These are phyloP conservation scores for Rhinophrynus dorsalis DNA, from an alignment of 2,797 vertebrate genomes.

Conservation along the genomic window DNA sequence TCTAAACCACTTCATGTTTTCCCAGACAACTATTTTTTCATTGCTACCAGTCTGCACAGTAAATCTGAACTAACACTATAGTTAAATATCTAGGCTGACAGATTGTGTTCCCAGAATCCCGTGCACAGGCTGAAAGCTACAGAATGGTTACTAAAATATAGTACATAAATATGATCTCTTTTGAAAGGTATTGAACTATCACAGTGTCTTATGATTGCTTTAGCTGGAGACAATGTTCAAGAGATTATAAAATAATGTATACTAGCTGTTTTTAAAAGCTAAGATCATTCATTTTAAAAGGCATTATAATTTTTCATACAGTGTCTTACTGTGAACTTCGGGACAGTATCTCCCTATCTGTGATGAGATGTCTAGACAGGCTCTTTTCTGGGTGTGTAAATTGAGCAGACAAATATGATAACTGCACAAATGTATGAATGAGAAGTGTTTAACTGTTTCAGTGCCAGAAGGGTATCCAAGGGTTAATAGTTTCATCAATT, in stretches of 20 bases:
- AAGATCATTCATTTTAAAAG: background rate
- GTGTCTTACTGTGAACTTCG: background rate
- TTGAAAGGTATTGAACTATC: conserved; percentile 18
- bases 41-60: no score
- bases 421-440: background rate
- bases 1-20: no score
- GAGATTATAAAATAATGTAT: conserved; percentile 16
- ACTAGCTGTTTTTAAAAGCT: background rate
- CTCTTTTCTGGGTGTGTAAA: background rate
- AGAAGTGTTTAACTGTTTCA: background rate
- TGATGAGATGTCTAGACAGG: conserved; percentile 26
- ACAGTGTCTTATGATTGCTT: background rate
- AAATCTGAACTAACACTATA: background rate
- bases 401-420: conserved; percentile 6
- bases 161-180: background rate
- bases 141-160: background rate
- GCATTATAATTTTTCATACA: conserved; percentile 19
- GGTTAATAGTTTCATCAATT: background rate
- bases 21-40: no score
- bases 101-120: conserved; percentile 7
- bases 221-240: background rate
- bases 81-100: background rate
- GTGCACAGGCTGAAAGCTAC: background rate
- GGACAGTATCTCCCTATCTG: background rate
- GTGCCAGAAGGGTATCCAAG: no score